Base-by-base conservation (phyloP, 2,113 vertebrate species). In the Opisthocomus hoazin region DNA sequence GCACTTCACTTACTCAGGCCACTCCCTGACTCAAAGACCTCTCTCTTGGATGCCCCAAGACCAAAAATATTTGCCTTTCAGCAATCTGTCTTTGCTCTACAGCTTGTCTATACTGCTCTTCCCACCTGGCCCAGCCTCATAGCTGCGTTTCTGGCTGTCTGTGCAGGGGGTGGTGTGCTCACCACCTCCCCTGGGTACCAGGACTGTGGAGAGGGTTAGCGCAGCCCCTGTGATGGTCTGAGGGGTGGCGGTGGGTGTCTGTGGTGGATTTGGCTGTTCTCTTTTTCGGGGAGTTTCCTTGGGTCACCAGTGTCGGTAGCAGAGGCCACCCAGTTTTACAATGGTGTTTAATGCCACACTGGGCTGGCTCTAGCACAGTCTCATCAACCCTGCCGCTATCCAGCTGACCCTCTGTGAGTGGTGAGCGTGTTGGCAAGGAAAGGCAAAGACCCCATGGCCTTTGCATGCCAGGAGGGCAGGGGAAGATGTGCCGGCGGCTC, bases 161-260 rank as follows among this genome's bases (percentile, higher is more conserved):
- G 6, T 58, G 22, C 61, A 41, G 22, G 30, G 53, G 4, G 9
- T 3, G 2, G 4, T 1, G 0, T 26, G 6, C 30, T 53, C 18
- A n/a, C 50, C 50, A 34, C 18, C 37, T 84, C 17, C 36, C 12
- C 29, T 68, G 60, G 37, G 29, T 29, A 8, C 30, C 64, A 57
- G 51, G 8, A 20, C 39, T 50, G 11, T 32, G 18, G 70, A 63
- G n/a, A 93, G 63, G 74, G 76, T 64, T 63, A 56, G 45, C 11
- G 32, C 58, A 71, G 53, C 18, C 23, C 27, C 54, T 64, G 46
- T 37, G 78, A 37, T 1, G 6, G 58, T 37, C 37, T 65, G 36
- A 9, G 39, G 11, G 32, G 9, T 41, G 39, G 16, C 0, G 2
- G 24, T 54, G 56, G 18, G 15, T 88, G 37, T 32, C 46, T 0